Conservation (phyloP, 2,113 vertebrate species). For the Tringa solitaria region DNA sequence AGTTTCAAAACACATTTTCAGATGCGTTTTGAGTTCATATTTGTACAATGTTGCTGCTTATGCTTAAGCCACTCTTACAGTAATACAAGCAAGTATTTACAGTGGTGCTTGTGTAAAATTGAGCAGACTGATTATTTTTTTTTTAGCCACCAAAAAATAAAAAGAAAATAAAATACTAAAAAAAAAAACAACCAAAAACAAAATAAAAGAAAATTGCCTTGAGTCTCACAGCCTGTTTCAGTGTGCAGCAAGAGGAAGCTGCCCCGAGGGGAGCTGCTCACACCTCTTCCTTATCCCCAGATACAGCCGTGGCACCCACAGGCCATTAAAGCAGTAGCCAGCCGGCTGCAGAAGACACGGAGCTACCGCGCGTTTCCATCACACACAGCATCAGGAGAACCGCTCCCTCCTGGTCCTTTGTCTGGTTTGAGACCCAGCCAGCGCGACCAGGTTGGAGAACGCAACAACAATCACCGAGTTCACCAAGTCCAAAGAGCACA, state of each 20-base stretch:
- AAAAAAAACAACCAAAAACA: neutral
- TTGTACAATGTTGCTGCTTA: slow-evolving; percentile 38
- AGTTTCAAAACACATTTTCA: slow-evolving; percentile 28
- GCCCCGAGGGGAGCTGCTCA: neutral
- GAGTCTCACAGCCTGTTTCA: slow-evolving; percentile 49
- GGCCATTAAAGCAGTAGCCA: slow-evolving; percentile 22
- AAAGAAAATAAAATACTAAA: too few species aligned
- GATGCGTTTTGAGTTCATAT: neutral
- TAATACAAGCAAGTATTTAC: slow-evolving; percentile 76
- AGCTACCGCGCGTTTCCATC: neutral
- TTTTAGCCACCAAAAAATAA: neutral
- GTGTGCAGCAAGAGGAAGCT: slow-evolving; percentile 53
- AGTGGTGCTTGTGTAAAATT: slow-evolving; percentile 55
- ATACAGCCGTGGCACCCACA: slow-evolving; percentile 34
- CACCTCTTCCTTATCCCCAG: slow-evolving; percentile 49
- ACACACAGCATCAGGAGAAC: neutral
- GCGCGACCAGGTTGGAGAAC: neutral
- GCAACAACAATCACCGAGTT: slow-evolving; percentile 9
- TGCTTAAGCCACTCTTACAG: slow-evolving; percentile 39
- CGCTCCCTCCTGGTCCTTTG: neutral
- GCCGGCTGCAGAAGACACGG: neutral
- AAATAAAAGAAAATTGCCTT: neutral
- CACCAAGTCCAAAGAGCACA: slow-evolving; percentile 9
- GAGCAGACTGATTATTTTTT: slow-evolving; percentile 20
- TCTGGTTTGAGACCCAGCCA: neutral